Evolutionary conservation across 1,140 invertebrate species (phyloP).

Genomic region (Diprion similis): DNA sequence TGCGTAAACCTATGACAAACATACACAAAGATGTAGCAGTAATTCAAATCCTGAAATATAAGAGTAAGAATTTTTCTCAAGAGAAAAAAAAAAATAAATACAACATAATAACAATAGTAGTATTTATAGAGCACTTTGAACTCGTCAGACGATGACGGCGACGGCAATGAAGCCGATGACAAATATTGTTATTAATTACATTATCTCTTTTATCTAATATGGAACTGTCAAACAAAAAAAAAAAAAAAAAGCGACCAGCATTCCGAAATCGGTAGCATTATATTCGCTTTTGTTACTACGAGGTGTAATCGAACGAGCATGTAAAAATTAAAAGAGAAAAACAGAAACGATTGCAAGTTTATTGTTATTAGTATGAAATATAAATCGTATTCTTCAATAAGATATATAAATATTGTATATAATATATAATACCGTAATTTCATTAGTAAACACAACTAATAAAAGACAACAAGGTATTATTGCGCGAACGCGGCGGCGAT

Average conservation of each 20-base stretch:
- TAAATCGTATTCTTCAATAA: neutral
- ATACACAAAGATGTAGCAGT: no score
- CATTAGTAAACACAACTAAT: constrained; percentile 3
- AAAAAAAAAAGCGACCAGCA: no score
- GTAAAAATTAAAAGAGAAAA: no score
- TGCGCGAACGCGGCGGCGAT: neutral
- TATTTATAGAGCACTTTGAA: neutral
- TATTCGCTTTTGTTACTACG: no score
- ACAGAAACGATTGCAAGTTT: no score
- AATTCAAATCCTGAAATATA: no score
- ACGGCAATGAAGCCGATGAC: neutral
- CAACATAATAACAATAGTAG: neutral
- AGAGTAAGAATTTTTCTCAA: neutral
- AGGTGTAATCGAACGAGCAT: no score
- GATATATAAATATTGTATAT: neutral
- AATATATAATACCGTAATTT: neutral
- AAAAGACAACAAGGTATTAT: neutral
- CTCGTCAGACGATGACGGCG: neutral
- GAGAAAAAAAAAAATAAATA: neutral
- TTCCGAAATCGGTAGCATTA: no score
- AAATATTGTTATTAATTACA: neutral
- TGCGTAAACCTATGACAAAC: no score
- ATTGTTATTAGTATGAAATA: neutral
- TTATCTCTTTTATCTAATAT: neutral
- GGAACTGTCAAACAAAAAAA: neutral